phyloP scores from a whole-genome alignment of 2,797 vertebrate species.

The Orientallactaga sibirica region DNA sequence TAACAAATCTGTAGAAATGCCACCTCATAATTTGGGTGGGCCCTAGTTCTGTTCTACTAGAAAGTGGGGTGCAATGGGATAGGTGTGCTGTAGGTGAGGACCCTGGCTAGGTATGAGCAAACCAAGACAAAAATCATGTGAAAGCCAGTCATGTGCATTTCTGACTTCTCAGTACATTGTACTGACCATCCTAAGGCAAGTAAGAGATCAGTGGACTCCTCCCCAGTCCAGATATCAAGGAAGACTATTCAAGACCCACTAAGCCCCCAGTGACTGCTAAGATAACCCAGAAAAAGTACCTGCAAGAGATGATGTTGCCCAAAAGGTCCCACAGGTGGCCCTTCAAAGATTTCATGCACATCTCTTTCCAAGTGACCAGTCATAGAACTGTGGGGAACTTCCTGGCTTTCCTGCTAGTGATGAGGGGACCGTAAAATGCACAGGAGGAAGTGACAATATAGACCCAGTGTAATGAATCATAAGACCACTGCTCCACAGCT shows the following conservation, averaged over 20 bases:
- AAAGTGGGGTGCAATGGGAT: not conserved
- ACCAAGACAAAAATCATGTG: not conserved
- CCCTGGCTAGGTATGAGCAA: not conserved
- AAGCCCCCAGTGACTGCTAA: not conserved
- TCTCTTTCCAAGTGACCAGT: not conserved
- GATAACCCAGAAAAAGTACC: not conserved
- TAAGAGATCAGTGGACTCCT: not conserved
- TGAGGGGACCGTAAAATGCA: not conserved
- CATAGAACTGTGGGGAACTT: not conserved
- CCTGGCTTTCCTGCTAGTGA: fast-evolving
- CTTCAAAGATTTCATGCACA: fast-evolving
- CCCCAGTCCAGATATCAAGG: not conserved
- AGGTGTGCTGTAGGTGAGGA: not conserved
- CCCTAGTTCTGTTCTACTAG: not conserved
- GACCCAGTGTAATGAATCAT: not conserved
- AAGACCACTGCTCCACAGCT: not conserved
- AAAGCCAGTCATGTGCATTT: not conserved
- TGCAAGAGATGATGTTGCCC: not conserved
- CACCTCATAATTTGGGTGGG: not conserved
- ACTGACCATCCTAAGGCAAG: not conserved
- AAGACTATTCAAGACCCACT: not conserved
- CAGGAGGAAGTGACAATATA: not conserved
- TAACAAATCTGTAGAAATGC: not conserved
- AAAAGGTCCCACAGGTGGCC: not conserved
- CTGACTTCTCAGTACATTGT: not conserved